phyloP scores from a whole-genome alignment of 1,140 invertebrate genomes.

The Drosophila prosaltans region DNA sequence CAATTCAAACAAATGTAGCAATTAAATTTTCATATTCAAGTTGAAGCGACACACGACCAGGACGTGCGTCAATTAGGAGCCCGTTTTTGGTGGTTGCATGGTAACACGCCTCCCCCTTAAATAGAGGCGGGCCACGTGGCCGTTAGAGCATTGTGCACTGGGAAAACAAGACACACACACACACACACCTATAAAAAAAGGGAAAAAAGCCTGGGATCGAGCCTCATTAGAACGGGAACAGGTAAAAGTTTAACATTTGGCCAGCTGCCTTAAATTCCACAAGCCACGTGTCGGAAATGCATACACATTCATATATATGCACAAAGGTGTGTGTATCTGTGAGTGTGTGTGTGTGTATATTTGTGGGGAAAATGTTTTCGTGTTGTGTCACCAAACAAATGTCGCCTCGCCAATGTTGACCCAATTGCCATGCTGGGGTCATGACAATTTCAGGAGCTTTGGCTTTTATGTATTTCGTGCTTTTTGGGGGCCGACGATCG shows the following conservation, averaged over 20 bases:
- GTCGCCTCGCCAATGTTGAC: conserved; percentile 64
- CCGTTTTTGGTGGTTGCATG: conserved; percentile 41
- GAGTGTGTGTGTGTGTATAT: neutral
- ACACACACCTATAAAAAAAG: neutral
- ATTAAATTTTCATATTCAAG: conserved; percentile 67
- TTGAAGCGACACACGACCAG: conserved; percentile 65
- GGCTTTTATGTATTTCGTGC: conserved; percentile 71
- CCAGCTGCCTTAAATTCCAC: conserved; percentile 55
- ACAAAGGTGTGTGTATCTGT: neutral
- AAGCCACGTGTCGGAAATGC: conserved; percentile 65
- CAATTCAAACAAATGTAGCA: conserved; percentile 71
- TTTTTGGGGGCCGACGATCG: conserved; percentile 43
- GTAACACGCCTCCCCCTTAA: conserved; percentile 14
- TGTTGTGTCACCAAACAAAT: conserved; percentile 75
- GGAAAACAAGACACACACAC: conserved; percentile 43
- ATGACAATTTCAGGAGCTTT: conserved; percentile 78
- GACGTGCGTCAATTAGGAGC: conserved; percentile 74
- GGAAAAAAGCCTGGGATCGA: conserved; percentile 26
- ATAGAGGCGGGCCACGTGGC: conserved; percentile 55
- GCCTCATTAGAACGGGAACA: conserved; percentile 60
- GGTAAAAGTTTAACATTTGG: conserved; percentile 35
- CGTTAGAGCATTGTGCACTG: conserved; percentile 48
- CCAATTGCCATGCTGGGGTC: conserved; percentile 76
- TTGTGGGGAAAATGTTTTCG: conserved; percentile 35
- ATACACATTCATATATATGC: neutral